These are phyloP conservation scores for Mnemiopsis leidyi DNA, from an alignment of 37 sponge, comb jelly and placozoan genomes.

Conservation along the genomic window DNA sequence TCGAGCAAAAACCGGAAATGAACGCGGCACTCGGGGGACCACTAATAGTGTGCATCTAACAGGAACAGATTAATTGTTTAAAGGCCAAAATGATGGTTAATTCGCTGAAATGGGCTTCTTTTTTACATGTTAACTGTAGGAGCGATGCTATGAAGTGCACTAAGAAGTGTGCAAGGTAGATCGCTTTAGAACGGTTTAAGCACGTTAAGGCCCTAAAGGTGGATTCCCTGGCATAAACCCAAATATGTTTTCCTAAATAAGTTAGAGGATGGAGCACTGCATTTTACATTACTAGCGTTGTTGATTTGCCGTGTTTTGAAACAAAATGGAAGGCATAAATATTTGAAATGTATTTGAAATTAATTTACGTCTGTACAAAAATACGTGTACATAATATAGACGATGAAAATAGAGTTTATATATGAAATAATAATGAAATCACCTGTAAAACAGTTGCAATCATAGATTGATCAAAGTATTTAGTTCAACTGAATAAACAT, in stretches of 20 bases:
- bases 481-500: not conserved
- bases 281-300: too few species aligned
- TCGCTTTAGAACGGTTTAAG: too few species aligned
- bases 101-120: not conserved
- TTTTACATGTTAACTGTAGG: too few species aligned
- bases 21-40: not conserved
- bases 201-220: too few species aligned
- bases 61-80: not conserved
- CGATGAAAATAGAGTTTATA: not conserved
- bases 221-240: too few species aligned
- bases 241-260: too few species aligned
- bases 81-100: not conserved
- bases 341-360: not conserved
- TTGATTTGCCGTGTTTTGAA: too few species aligned
- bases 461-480: not conserved
- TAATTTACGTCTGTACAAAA: not conserved
- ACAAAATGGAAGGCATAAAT: too few species aligned
- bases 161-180: too few species aligned
- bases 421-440: not conserved
- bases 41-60: not conserved
- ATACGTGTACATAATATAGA: not conserved
- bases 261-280: too few species aligned
- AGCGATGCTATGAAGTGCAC: too few species aligned
- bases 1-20: not conserved
- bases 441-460: not conserved